Base-by-base conservation (phyloP, 2,888 invertebrate genomes). In the Trachelus stipa region DNA sequence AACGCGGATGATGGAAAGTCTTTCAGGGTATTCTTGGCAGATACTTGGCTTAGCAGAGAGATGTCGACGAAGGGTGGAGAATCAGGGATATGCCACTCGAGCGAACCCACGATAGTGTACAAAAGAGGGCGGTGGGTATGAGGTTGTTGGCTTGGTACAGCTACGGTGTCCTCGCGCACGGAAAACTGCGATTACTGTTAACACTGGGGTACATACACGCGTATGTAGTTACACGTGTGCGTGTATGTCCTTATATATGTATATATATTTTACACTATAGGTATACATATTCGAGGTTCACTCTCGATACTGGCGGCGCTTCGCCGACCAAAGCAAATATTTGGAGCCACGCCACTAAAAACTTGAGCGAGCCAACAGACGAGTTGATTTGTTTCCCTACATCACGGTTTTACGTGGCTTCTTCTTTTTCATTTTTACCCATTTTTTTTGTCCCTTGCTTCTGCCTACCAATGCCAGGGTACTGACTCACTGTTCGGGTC, bases 341-440 rank as follows among this genome's bases (percentile, higher is more conserved):
- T 91, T 91, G 91, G 91, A 91, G 87, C 87, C 86, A 85, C 87
- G 91, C 91, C 91, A 91, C 89, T 91, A 90, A 91, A 91, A 90
- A 91, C 89, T 91, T 87, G 87, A 87, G 86, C 89, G 86, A 90
- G 90, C 90, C 88, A 89, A 87, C 89, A 83, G 87, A 87, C 87
- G 85, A 88, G 87, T 90, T 90, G 91, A 91, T 91, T 91, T 91
- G 91, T 90, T 91, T 88, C 87, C 88, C 86, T 86, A 88, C 86
- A 88, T 87, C 88, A 85, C 83, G 86, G 83, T 85, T 84, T 84
- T 84, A 83, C 82, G 83, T 83, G 80, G 83, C 82, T 84, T 86
- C 85, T 84, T 87, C 83, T 85, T 85, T 85, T 23, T 78, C 56
- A 33, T 33, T 73, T 76, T 68, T 40, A 15, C 34, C 30, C 74